Evolutionary conservation across 2,888 invertebrate species (phyloP), one percentile per base, ranked within the genome.

Genomic region (Sesamia inferens): DNA sequence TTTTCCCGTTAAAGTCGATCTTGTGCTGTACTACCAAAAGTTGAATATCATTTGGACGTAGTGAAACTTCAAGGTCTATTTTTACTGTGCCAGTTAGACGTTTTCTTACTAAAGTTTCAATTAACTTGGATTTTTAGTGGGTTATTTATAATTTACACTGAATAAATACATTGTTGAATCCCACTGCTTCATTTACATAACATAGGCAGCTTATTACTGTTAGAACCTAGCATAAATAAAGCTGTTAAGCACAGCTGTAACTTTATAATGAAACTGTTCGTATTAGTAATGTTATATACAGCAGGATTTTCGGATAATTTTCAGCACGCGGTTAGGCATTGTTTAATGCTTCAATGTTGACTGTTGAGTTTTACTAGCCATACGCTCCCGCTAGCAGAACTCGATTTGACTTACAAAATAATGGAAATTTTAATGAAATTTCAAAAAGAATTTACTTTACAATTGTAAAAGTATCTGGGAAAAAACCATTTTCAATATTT

Each of bases 261-360:
- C 59, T 77, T 59, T 68, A 54, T 74, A 74, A 68, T 78, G 31
- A 47, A 68, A 61, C 31, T 59, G 58, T 59, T 54, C 22, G 31
- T 76, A 67, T 59, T 68, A 76, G 51, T 74, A 13, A 74, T 59
- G 58, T 6, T 54, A 22, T 67, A 47, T 39, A 39, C 44, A 47
- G 57, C 44, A 47, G 57, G 57, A 22, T 66, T 76, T 76, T n/a
- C 44, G 51, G 22, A 68, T 22, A 76, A 58, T 59, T 54, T 77
- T 5, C 22, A 59, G 19, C 44, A 74, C 65, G 48, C 24, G 48
- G 24, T n/a, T 19, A 39, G 5, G 65, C 5, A 31, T 2, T 57
- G 16, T 48, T 74, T 76, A 57, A 76, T 42, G 4, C 39, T 10
- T 11, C 1, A 19, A 16, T 57, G 22, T 57, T 24, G 14, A 57